phyloP scores from a whole-genome alignment of 1,140 invertebrate species.

The Drosophila arawakana region DNA sequence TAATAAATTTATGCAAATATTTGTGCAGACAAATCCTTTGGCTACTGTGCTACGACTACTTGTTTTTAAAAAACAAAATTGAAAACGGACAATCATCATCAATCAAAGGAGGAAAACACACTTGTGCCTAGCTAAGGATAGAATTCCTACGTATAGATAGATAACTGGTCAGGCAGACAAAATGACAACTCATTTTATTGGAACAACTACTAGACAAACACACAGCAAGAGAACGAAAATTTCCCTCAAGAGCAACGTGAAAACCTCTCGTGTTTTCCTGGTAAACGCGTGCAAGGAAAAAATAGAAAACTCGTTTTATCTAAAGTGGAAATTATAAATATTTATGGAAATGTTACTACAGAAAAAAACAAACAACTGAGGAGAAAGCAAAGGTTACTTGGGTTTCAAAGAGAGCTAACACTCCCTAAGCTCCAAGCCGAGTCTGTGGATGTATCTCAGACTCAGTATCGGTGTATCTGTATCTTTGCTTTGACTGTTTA shows the following conservation, averaged over 20 bases:
- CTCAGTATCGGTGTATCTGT: constrained; percentile 26
- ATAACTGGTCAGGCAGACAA: constrained; percentile 22
- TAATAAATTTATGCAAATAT: constrained; percentile 63
- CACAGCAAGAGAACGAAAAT: constrained; percentile 1
- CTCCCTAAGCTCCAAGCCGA: constrained; percentile 19
- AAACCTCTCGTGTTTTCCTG: constrained; percentile 61
- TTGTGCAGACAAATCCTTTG: constrained; percentile 56
- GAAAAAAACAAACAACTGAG: constrained; percentile 59
- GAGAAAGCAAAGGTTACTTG: constrained; percentile 42
- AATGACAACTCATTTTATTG: constrained; percentile 77
- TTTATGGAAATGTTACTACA: constrained; percentile 63
- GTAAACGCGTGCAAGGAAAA: constrained; percentile 71
- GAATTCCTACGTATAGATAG: neutral
- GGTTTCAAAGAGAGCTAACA: constrained; percentile 36
- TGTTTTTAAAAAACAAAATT: constrained; percentile 5
- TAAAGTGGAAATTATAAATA: constrained; percentile 64
- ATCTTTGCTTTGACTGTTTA: constrained; percentile 44
- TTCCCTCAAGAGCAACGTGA: constrained; percentile 4
- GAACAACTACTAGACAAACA: constrained; percentile 59
- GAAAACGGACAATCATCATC: constrained; percentile 49
- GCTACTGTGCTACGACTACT: constrained; percentile 71
- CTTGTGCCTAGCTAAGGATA: constrained; percentile 49
- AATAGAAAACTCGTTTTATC: constrained; percentile 69
- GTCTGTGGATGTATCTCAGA: constrained; percentile 36
- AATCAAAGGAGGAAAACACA: constrained; percentile 56